Conservation (phyloP, 2,888 invertebrate genomes). For the Scaptomyza polygonia region DNA sequence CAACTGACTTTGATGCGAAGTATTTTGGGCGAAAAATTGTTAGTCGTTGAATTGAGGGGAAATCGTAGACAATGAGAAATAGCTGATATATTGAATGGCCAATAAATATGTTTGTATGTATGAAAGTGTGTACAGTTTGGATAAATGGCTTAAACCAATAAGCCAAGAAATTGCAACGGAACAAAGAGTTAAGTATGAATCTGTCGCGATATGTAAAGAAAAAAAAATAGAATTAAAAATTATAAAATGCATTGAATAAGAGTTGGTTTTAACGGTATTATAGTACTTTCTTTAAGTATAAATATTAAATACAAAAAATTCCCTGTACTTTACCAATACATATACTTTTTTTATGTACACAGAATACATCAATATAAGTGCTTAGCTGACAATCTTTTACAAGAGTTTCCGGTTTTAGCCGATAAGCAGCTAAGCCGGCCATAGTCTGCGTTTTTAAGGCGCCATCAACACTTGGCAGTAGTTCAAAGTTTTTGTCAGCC, state of each 20-base stretch:
- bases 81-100: constrained; percentile 41
- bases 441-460: constrained; percentile 56
- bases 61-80: constrained; percentile 19
- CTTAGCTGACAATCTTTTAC: constrained; percentile 61
- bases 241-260: too few species aligned
- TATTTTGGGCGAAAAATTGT: constrained; percentile 57
- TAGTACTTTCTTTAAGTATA: too few species aligned
- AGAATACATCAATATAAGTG: constrained; percentile 43
- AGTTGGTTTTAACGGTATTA: too few species aligned
- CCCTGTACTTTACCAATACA: constrained; percentile 22
- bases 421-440: constrained; percentile 41
- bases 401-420: constrained; percentile 46
- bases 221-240: too few species aligned
- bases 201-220: neutral
- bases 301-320: constrained; percentile 30
- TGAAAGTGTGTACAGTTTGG: neutral
- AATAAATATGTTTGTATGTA: constrained; percentile 13
- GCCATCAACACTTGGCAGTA: constrained; percentile 69
- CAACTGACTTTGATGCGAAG: constrained; percentile 64
- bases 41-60: constrained; percentile 22
- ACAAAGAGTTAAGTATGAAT: neutral
- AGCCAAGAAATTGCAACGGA: constrained; percentile 11
- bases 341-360: neutral
- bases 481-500: constrained; percentile 66
- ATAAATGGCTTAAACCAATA: constrained; percentile 33